Base-by-base conservation (phyloP, 2,797 vertebrate genomes). In the Vipera ursinii region DNA sequence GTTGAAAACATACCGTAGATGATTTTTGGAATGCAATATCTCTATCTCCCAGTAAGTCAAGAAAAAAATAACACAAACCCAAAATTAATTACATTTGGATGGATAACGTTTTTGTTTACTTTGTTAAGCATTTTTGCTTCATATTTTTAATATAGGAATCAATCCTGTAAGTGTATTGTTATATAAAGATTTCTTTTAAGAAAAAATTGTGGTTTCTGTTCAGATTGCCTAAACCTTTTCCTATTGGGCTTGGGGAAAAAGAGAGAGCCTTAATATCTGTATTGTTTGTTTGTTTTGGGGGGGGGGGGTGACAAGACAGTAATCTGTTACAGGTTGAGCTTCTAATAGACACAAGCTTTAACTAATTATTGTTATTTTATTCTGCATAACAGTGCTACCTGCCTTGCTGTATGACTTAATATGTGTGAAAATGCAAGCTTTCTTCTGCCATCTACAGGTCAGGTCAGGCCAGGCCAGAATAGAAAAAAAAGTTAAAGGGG, bases 361-460 rank as follows among this genome's bases (percentile, higher is more conserved):
- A 24, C 24, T 87, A 69, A 8, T 28, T 15, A 22, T 9, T 15
- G 3, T 82, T 65, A 69, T n/a, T 86, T 4, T 61, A 78, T 38
- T 88, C 56, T 44, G 15, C 60, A 61, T 4, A 78, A 4, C 3
- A 78, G 8, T 63, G 20, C 38, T 51, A 53, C 51, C 59, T 51
- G 15, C 90, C 86, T 93, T 93, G 86, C 86, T 59, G 28, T 56
- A 5, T 88, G 85, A 87, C 28, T 14, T 51, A 86, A 96, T 9
- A 1, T 7, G 2, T 86, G 4, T 48, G 87, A 90, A 57, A 22
- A 90, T 78, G 90, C 89, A 93, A 73, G 91, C 87, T 96, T 89
- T 96, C 93, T 95, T 95, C 73, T 96, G 96, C 97, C 96, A 96
- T 91, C 97, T 98, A 97, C 93, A 95, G 97, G 95, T 95, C 48